Conservation (phyloP, 2,113 vertebrate species). For the Strix aluco region DNA sequence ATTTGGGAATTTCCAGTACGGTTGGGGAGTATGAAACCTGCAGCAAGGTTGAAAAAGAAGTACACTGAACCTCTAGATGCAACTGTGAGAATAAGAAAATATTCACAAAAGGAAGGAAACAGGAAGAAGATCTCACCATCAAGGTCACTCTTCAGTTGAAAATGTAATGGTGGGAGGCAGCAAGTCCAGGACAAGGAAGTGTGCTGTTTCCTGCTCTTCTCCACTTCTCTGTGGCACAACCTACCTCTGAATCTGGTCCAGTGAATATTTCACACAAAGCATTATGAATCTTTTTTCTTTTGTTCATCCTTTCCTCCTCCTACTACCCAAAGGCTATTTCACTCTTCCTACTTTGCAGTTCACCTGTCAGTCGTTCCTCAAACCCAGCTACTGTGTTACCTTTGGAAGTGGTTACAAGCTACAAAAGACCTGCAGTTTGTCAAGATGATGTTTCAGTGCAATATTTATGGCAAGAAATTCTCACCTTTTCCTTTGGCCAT, state of each 20-base stretch:
- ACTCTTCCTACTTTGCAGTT: background rate
- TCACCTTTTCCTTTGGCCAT: constrained; percentile 67
- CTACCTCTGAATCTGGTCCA: background rate
- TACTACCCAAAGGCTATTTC: background rate
- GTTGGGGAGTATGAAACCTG: background rate
- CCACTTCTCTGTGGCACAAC: background rate
- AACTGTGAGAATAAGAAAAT: background rate
- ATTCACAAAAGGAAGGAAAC: background rate
- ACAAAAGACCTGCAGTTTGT: background rate
- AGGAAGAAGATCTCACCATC: background rate
- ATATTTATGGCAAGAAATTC: background rate
- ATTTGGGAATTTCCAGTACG: background rate
- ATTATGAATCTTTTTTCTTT: background rate
- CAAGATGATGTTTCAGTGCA: background rate
- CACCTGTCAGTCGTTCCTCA: background rate
- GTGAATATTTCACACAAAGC: background rate
- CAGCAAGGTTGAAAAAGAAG: background rate
- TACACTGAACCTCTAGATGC: background rate
- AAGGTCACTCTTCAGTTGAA: background rate
- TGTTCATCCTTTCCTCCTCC: background rate
- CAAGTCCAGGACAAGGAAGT: background rate
- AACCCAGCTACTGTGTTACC: background rate
- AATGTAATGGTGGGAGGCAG: background rate
- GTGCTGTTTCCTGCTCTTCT: background rate
- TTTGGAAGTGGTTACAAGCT: background rate